Base-by-base conservation (phyloP, 2,797 vertebrate genomes). In the Phalloptychus januarius region DNA sequence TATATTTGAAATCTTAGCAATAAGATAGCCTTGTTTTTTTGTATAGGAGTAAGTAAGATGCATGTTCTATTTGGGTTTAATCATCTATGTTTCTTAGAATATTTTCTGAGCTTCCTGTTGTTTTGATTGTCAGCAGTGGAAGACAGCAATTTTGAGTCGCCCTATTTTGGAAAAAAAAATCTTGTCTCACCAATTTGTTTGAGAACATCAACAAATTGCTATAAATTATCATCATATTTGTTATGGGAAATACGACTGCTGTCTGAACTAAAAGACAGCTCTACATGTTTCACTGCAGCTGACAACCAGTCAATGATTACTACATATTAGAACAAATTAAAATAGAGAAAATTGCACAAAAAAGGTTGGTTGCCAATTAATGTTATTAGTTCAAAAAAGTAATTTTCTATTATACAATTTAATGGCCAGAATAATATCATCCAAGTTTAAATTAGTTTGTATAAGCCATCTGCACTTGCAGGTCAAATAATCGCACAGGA, bases 71-170 rank as follows among this genome's bases (percentile, higher is more conserved):
- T 72, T 76, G 31, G 45, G 46, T 73, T 38, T 58, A 72, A 67
- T 72, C 4, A 33, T 74, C 33, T 38, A 25, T 72, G 50, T 71
- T 10, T 38, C 50, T 79, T 40, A 45, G 28, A 69, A 4, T 61
- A 48, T 76, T 58, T 73, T 67, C 42, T 70, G 7, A 46, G 42
- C 5, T 69, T 77, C 71, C 76, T 76, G 38, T 69, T 76, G 16
- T 74, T 74, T 20, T 81, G 50, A 77, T 80, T 82, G 67, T 44
- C 46, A 83, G 15, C 28, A 61, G 63, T 12, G 44, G 15, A 61
- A 72, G 72, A 58, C 56, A 74, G 16, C 54, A 20, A 75, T 76
- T 75, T 78, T 52, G 6, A 16, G 36, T 75, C 25, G 23, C 48
- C 72, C 56, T 25, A 50, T 72, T 38, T 69, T 4, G 18, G 20